Evolutionary conservation across 1,140 invertebrate species (phyloP), one percentile per base, ranked within the genome.

Genomic region (Tetragonula clypearis): DNA sequence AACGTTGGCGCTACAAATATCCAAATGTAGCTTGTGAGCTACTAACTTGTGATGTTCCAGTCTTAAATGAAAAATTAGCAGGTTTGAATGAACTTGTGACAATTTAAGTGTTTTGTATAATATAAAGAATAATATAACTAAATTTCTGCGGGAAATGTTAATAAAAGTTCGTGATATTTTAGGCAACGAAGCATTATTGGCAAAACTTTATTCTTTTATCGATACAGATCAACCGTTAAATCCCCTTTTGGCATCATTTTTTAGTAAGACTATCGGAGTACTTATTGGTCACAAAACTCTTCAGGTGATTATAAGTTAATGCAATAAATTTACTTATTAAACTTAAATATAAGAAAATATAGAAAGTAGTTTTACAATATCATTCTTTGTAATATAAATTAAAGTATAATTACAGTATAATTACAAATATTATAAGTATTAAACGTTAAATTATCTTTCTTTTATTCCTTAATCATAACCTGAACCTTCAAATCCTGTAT

Each of bases 21-120:
- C 97, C 99, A 21, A 98, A 98, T 94, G 97, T 99, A 89, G 98
- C 98, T 62, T 99, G 98, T 95, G 99, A 99, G 96, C 96, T 99
- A 91, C 95, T 99, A 84, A 99, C 98, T 41, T 97, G 97, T 89
- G 98, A 99, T 95, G 96, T 99, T 89, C 96, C 97, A 80, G 96
- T 96, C 92, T 96, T 99, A 87, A 98, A 98, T 94, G 98, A 99
- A 95, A 97, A 97, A 88, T 95, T 99, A 85, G 97, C 98, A 76
- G 93, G 94, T 94, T 66, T n/a, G 21, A 55, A 5, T 26, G 30
- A 60, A 81, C 4, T 72, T 58, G 30, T 65, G 17, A 19, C 12
- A 53, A 82, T 60, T 56, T 73, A n/a, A 5, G 53, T 56, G 30
- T 81, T 68, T 21, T 58, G 3, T 15, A 19, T 15, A 56, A 14